Base-by-base conservation (phyloP, 2,113 vertebrate genomes). In the Colossoma macropomum region DNA sequence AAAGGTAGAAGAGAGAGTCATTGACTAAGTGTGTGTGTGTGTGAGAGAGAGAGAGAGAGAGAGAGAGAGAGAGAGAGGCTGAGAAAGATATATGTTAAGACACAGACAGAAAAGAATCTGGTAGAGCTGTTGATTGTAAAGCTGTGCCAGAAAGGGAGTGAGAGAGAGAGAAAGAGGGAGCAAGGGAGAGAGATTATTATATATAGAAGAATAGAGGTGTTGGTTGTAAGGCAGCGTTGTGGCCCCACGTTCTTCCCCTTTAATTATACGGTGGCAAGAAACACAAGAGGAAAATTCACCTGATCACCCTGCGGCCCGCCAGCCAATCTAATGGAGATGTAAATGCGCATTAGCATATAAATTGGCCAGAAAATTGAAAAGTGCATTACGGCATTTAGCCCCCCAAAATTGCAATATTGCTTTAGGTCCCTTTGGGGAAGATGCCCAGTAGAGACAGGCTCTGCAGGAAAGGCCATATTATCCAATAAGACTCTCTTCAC, bases 321-420 rank as follows among this genome's bases (percentile, higher is more conserved):
- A 77, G 87, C 87, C 87, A 88, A 88, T 89, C 87, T 88, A 88
- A 86, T 87, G 84, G 72, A 80, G 85, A 84, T 87, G 84, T 87
- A 89, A 86, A 80, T 79, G 54, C 72, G 63, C 82, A 88, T 89
- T 89, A 89, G 87, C 88, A 89, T 89, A 88, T 87, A 89, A 89
- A 89, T 89, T 89, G 85, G 82, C 73, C 80, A 71, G 87, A 89
- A 89, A 89, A 89, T 89, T 89, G 84, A 88, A 89, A 86, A 89
- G 85, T 86, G 87, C 85, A 84, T 88, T 88, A 86, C 79, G 60
- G 87, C 79, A 86, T 89, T 80, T 79, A 80, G 78, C 60, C 82
- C 79, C 59, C 76, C 38, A 78, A 84, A 83, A 82, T 54, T 59
- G 75, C 85, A 84, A 74, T 88, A 82, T 85, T 87, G 83, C 81